These are phyloP conservation scores for Lerista edwardsae DNA, from an alignment of 2,797 vertebrate genomes.

Conservation along the genomic window DNA sequence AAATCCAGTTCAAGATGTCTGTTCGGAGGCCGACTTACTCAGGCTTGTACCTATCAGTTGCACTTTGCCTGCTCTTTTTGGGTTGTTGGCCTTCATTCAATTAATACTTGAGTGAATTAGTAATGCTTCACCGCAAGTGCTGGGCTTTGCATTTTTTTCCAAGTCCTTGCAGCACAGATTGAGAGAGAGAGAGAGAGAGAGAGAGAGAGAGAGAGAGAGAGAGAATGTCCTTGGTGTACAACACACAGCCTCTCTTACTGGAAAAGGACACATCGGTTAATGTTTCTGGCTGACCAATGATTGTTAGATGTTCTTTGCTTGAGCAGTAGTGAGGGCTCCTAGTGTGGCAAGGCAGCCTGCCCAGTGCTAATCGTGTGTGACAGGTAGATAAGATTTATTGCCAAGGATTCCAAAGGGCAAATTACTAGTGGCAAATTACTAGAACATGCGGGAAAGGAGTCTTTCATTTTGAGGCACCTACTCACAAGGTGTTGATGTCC, in stretches of 20 bases:
- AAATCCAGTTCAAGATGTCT: conserved; percentile 20
- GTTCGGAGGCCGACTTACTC: conserved; percentile 65
- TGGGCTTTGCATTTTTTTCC: background rate
- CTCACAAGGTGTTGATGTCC: background rate
- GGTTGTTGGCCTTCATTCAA: conserved; percentile 20
- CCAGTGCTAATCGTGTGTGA: conserved; percentile 2
- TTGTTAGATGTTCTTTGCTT: conserved; percentile 38
- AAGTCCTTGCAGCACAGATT: no score
- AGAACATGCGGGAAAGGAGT: background rate
- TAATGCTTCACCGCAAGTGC: conserved; percentile 20
- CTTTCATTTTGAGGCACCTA: background rate
- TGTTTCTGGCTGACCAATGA: conserved; percentile 39
- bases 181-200: no score
- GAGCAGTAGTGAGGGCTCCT: conserved; percentile 10
- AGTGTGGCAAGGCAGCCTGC: conserved; percentile 11
- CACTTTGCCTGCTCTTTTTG: conserved; percentile 55
- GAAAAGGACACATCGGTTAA: conserved; percentile 42
- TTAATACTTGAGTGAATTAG: conserved; percentile 53
- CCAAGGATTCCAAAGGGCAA: conserved; percentile 20
- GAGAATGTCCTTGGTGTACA: conserved; percentile 31
- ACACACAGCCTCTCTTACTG: conserved; percentile 12
- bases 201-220: background rate
- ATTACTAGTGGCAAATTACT: background rate
- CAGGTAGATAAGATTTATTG: conserved; percentile 40
- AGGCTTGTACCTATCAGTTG: conserved; percentile 68